Evolutionary conservation across 2,888 invertebrate species (phyloP), one percentile per base, ranked within the genome.

Genomic region (Thecocarcelia acutangulata): DNA sequence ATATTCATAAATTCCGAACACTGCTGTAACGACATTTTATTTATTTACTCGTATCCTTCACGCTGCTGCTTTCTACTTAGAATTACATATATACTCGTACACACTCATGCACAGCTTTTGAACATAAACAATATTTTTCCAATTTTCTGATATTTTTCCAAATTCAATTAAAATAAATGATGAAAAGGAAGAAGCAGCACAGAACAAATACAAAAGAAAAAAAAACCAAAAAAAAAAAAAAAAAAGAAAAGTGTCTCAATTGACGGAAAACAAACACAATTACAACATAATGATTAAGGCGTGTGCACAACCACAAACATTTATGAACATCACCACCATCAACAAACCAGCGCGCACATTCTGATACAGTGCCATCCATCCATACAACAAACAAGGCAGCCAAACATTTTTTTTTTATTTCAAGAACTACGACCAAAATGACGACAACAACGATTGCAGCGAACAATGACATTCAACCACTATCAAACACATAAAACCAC

Each of bases 301-400:
- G 82, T 82, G 82, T 82, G 78, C 81, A 77, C 78, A 81, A 81
- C 81, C 74, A 81, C 73, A 76, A 76, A 76, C 76, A 77, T 74
- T 81, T 80, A 33, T 33, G 33, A 6, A 33, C 8, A 33, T 33
- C 84, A 80, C 80, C 80, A 83, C 80, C 80, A 82, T 81, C 83
- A 75, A 68, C 83, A 82, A 63, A 83, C 33, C 59, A 75, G 24
- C 33, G 61, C 63, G 15, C n/a, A 50, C 24, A 17, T 17, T 6
- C 50, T 13, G n/a, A 72, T 46, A 69, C 28, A 28, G 8, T 64
- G 33, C 28, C 69, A 54, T 40, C 56, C 76, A 79, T n/a, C n/a
- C n/a, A n/a, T n/a, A n/a, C n/a, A n/a, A n/a, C n/a, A n/a, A n/a
- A 82, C 66, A 82, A 80, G 83, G 86, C 84, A 85, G 85, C 84